Conservation (phyloP, 1,140 invertebrate genomes). For the Apis dorsata region DNA sequence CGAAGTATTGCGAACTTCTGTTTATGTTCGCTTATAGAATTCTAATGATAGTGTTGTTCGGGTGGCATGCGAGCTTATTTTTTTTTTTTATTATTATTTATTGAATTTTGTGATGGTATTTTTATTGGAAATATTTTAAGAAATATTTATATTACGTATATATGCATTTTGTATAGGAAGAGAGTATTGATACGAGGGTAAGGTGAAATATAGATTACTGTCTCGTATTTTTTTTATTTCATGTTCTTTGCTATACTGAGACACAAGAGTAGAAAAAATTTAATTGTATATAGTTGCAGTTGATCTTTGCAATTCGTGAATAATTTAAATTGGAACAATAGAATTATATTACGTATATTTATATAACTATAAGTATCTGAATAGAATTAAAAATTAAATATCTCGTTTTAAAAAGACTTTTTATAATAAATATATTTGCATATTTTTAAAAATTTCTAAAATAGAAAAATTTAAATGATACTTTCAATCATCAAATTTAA, state of each 20-base stretch:
- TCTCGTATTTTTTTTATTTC: neutral
- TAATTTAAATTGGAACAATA: too few relatives aligned
- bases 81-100: too few relatives aligned
- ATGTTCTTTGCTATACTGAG: neutral
- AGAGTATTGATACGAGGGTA: neutral
- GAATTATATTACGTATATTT: too few relatives aligned
- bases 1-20: constrained; percentile 20
- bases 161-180: neutral
- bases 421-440: too few relatives aligned
- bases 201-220: neutral
- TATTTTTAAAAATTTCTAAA: too few relatives aligned
- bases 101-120: neutral
- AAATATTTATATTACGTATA: neutral
- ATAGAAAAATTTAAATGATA: too few relatives aligned
- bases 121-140: neutral
- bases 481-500: too few relatives aligned
- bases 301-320: neutral
- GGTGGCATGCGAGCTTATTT: neutral
- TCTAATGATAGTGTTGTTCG: neutral
- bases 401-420: too few relatives aligned
- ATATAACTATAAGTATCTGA: too few relatives aligned
- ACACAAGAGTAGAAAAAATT: neutral
- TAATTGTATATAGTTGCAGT: neutral
- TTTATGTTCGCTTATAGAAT: constrained; percentile 31
- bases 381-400: too few relatives aligned